Evolutionary conservation across 92 coral and sea anemone species (phyloP), one percentile per base, ranked within the genome.

Genomic region (Phenganax stokvisi): DNA sequence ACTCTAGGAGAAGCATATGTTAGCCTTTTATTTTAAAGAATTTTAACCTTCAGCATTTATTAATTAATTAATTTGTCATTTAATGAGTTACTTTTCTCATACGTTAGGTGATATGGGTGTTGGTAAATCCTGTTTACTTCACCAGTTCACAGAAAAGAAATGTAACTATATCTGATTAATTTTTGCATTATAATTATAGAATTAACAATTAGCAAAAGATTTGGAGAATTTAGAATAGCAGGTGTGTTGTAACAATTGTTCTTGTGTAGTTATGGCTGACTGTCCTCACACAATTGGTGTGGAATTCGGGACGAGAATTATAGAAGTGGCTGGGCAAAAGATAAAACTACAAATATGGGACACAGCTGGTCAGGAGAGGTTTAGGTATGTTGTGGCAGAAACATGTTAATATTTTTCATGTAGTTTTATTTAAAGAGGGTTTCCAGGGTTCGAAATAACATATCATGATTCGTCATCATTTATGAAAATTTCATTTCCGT

Each of bases 111-210:
- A 37, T 37, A 37, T 37, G 47, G 47, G 99, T 64, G 99, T 96
- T 47, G 99, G 99, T 7, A 96, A 96, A 74, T 96, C 99, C 3
- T 96, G 99, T 83, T 89, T 96, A 20, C 96, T 96, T 70, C 99
- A 96, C 71, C 99, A 96, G 80, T 96, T 96, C 84, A 96, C 99
- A 87, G 99, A 96, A 83, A 96, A 96, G 97, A 96, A 96, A 92
- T 96, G 99, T 96, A 87, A 85, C 89, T 54, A 16, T 15, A 17
- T 11, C 10, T 51, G 8, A 56, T 56, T 61, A 28, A 51, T 8
- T 12, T 61, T 61, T 61, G 15, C 67, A 15, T 0, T 17, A 12
- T 61, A 61, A 5, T 0, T 61, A 5, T 61, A 17, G 27, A 61
- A 15, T 17, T 6, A 15, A 28, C 28, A 61, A 6, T 61, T 13